Evolutionary conservation across 2,113 vertebrate species (phyloP).

Genomic region (Paradisaea rubra): DNA sequence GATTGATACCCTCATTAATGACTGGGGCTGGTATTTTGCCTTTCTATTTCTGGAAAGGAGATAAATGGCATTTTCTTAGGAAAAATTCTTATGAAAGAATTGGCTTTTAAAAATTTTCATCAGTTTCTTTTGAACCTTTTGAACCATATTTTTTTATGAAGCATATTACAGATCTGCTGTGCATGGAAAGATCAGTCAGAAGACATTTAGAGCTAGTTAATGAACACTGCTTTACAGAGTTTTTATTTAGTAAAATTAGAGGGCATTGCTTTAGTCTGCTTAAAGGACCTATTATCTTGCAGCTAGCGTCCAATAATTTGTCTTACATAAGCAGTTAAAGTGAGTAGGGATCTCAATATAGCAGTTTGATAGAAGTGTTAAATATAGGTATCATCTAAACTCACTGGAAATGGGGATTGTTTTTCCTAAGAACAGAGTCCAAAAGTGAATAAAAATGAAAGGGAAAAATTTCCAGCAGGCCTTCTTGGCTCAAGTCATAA

Average conservation of each 20-base stretch:
- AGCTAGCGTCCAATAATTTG: not conserved
- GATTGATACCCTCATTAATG: not conserved
- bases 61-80: not conserved
- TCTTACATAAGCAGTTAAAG: not conserved
- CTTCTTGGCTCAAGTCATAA: not conserved
- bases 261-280: not conserved
- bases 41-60: not conserved
- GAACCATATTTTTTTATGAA: not conserved
- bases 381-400: not conserved
- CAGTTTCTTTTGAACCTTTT: not conserved
- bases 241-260: constrained; percentile 23
- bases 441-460: not conserved
- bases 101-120: not conserved
- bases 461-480: not conserved
- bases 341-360: not conserved
- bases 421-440: not conserved
- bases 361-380: not conserved
- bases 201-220: not conserved
- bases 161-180: not conserved
- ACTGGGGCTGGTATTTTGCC: not conserved
- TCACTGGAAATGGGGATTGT: not conserved
- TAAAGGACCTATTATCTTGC: not conserved
- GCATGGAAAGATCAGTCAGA: not conserved
- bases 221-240: not conserved
- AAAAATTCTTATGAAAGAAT: not conserved